Conservation (phyloP, 2,113 vertebrate genomes). For the Rutilus rutilus region DNA sequence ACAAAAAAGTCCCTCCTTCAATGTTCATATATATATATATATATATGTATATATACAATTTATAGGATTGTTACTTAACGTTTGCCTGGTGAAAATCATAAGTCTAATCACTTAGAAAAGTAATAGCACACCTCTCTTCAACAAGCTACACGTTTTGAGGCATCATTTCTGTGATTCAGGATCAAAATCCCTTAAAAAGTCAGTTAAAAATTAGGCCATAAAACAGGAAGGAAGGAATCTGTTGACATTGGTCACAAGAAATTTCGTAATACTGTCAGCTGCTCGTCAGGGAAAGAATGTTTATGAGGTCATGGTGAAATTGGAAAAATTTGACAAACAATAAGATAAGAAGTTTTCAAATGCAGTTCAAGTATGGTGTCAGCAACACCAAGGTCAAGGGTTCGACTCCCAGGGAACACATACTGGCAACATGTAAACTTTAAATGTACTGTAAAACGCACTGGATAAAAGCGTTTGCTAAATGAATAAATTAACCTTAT, state of each 20-base stretch:
- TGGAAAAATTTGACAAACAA: conserved; percentile 16
- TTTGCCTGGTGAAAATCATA: neutral
- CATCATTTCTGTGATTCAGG: neutral
- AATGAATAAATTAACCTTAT: neutral
- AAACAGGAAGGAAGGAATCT: neutral
- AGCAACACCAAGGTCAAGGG: neutral
- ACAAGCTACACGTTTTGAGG: neutral
- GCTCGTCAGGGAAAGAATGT: neutral
- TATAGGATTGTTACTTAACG: neutral
- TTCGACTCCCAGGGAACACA: neutral
- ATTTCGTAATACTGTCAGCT: conserved; percentile 4
- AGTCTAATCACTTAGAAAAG: neutral
- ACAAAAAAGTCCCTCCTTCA: neutral
- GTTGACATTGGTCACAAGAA: neutral
- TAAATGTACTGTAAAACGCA: neutral
- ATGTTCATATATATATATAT: too few species aligned
- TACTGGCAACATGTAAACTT: conserved; percentile 12
- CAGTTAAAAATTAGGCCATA: neutral
- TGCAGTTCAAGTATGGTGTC: neutral
- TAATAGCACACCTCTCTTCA: neutral
- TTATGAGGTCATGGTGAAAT: neutral
- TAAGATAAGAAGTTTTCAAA: neutral
- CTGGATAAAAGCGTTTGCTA: neutral
- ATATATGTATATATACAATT: too few species aligned
- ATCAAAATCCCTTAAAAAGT: neutral